A percentile compares a stretch with the other conserved stretches of the same genome.
phyloP scores from a whole-genome alignment of 2,888 invertebrate genomes.

The Sesia bembeciformis region DNA sequence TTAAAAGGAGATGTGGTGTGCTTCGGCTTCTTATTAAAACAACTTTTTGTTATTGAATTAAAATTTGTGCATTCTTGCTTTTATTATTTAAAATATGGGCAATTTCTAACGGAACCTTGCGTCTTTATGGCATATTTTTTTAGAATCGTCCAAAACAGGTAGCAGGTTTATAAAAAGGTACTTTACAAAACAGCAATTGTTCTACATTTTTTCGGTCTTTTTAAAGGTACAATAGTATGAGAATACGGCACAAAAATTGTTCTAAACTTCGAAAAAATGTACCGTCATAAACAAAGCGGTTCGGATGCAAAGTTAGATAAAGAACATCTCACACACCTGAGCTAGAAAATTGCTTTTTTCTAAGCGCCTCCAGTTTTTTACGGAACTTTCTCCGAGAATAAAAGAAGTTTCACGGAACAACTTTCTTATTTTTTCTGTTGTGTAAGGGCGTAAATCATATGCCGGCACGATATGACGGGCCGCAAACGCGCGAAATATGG shows the following conservation, averaged over 20 bases:
- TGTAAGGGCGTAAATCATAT: conserved; percentile 50
- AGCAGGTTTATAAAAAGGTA: conserved; percentile 34
- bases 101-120: not conserved
- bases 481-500: conserved; percentile 50
- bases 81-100: not conserved
- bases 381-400: conserved; percentile 70
- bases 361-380: conserved; percentile 71
- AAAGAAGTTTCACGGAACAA: conserved; percentile 67
- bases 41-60: conserved; percentile 27
- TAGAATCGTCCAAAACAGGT: conserved; percentile 32
- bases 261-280: conserved; percentile 70
- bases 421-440: conserved; percentile 57
- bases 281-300: conserved; percentile 68
- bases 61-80: not conserved
- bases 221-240: conserved; percentile 41
- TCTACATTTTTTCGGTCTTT: conserved; percentile 38
- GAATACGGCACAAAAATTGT: conserved; percentile 66
- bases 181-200: conserved; percentile 57
- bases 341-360: conserved; percentile 75
- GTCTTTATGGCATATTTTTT: not conserved
- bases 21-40: conserved; percentile 41
- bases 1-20: conserved; percentile 62
- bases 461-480: conserved; percentile 46
- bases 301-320: conserved; percentile 75
- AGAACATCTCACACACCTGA: conserved; percentile 75